Base-by-base conservation (phyloP, 37 sponge, comb jelly and placozoan genomes). In the Aplysina aerophoba region DNA sequence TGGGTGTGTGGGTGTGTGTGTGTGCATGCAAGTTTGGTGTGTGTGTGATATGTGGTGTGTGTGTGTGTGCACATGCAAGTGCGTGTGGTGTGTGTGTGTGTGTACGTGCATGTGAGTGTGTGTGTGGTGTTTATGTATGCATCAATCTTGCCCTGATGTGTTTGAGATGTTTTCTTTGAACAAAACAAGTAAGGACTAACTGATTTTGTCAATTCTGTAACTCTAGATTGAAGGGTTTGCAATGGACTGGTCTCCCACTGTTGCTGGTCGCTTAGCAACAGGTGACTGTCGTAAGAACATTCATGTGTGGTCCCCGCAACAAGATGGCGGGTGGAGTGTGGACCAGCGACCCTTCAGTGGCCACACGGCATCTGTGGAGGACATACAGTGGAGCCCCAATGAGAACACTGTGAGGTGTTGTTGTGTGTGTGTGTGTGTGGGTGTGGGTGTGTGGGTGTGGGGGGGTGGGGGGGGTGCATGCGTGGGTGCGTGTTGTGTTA, bases 301-400 rank as follows among this genome's bases (percentile, higher is more conserved):
- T 40, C 94, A 99, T 81, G 22, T 99, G 30, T 99, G 99, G 99
- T 87, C 89, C 13, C 95, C 95, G 4, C 41, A 68, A 17, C 62
- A 87, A 24, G 85, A 79, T 11, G 90, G 88, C 16, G 54, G 62
- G 16, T 99, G 97, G 99, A 60, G 83, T 2, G 97, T 99, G 12
- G 91, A 93, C 58, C 95, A 94, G 80, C 81, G 88, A 20, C 90
- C 99, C 0, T 93, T 83, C 80, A 72, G 84, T 19, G 93, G 83
- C 39, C 99, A 99, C 89, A 84, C 87, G 1, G 28, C 86, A 0
- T 95, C 95, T 60, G 97, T 99, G 38, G 99, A 99, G 69, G 99
- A 99, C 82, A 84, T 99, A 17, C 99, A 97, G 81, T 99, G 99
- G 99, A 95, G 95, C 71, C 99, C 95, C 37, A 95, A 94, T 88